Percentiles rank a stretch among this genome's conserved stretches.
Evolutionary conservation across 2,797 vertebrate species (phyloP).

Genomic region (Anas capensis): DNA sequence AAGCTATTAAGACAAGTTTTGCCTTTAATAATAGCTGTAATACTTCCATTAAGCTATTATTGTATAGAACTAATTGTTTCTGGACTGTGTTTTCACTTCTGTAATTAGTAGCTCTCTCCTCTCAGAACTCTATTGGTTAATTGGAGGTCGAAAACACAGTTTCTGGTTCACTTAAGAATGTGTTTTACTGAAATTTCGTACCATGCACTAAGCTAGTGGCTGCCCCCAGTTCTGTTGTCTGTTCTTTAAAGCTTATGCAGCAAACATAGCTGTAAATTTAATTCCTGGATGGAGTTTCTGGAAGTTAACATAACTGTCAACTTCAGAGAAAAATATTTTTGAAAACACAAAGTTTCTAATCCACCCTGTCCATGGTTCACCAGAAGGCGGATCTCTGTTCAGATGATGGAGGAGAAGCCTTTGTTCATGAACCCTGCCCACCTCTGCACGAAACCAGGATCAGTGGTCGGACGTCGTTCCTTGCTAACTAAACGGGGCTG

Average conservation of each 20-base stretch:
- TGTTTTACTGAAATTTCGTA: background rate
- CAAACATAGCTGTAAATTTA: background rate
- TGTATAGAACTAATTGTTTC: background rate
- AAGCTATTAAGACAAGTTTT: background rate
- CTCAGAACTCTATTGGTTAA: background rate
- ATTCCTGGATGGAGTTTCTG: background rate
- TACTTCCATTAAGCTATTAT: background rate
- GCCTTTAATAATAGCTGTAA: background rate
- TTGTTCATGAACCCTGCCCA: background rate
- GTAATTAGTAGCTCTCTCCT: background rate
- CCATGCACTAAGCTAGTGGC: background rate
- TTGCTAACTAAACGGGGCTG: background rate
- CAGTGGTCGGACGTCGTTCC: background rate
- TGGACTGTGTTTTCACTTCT: background rate
- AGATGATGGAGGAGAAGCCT: background rate
- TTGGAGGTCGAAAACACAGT: background rate
- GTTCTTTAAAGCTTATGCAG: background rate
- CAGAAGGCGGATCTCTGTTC: background rate
- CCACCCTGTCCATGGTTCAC: slow-evolving; percentile 61
- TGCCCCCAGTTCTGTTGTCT: background rate
- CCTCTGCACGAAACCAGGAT: slow-evolving; percentile 48
- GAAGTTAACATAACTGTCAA: background rate
- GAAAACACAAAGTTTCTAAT: background rate
- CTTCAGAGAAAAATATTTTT: background rate
- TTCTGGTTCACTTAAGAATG: background rate